Conservation (phyloP, 2,113 vertebrate species). For the Takifugu flavidus region DNA sequence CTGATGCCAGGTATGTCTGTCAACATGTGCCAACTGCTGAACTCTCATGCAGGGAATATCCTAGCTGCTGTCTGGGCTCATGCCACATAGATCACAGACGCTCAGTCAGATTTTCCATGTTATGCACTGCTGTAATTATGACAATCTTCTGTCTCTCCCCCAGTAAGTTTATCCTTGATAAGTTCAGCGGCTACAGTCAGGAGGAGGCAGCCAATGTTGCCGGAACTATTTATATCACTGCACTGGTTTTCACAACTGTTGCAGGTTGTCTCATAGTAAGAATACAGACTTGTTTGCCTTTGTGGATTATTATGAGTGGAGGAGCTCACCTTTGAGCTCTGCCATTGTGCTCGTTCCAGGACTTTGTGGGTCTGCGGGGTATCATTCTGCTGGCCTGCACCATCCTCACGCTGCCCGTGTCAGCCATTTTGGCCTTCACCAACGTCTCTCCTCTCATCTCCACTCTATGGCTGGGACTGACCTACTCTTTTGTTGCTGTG, state of each 20-base stretch:
- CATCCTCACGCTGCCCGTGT: constrained; percentile 76
- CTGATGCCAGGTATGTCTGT: constrained; percentile 74
- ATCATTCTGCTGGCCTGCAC: constrained; percentile 72
- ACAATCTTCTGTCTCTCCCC: constrained; percentile 9
- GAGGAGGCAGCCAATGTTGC: constrained; percentile 74
- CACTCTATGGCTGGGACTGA: constrained; percentile 79
- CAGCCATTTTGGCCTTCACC: constrained; percentile 78
- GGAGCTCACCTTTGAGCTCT: accelerated
- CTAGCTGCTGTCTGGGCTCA: too few relatives aligned
- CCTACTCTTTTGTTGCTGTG: constrained; percentile 81
- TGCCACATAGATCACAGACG: too few relatives aligned
- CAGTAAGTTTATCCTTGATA: constrained; percentile 87
- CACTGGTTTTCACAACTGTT: constrained; percentile 73
- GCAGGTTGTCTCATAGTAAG: constrained; percentile 80
- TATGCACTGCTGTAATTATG: neutral
- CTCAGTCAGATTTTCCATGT: too few relatives aligned
- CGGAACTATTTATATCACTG: constrained; percentile 79
- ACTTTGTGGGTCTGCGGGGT: constrained; percentile 75
- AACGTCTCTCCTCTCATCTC: constrained; percentile 77
- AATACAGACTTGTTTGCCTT: neutral
- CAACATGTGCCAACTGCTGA: too few relatives aligned
- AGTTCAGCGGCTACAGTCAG: constrained; percentile 80
- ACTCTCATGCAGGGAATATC: too few relatives aligned
- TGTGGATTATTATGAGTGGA: neutral
- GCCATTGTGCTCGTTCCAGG: constrained; percentile 49